Conservation (phyloP, 2,888 invertebrate species). For the Coecobrya sp. region DNA sequence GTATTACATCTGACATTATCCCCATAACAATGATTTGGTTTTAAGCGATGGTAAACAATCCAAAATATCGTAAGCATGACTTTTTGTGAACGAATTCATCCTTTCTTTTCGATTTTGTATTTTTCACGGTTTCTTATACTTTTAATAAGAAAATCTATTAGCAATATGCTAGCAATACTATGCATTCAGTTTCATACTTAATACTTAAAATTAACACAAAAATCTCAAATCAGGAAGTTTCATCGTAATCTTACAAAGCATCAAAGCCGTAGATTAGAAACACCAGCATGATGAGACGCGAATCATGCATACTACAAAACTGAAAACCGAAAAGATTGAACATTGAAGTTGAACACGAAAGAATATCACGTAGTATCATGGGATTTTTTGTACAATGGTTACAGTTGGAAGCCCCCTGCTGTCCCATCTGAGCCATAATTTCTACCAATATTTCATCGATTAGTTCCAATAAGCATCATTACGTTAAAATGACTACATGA, state of each 20-base stretch:
- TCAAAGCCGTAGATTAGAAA: too few species aligned
- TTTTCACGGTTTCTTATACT: background rate
- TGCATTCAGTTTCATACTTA: background rate
- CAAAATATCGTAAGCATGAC: too few species aligned
- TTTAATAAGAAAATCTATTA: background rate
- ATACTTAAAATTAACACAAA: too few species aligned
- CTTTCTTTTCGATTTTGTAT: background rate
- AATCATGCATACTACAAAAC: background rate
- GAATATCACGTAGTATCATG: background rate
- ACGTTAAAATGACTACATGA: slow-evolving; percentile 62
- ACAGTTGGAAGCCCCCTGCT: slow-evolving; percentile 82
- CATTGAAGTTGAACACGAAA: slow-evolving; percentile 11
- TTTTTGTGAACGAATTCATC: background rate
- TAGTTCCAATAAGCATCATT: slow-evolving; percentile 86
- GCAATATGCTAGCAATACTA: background rate
- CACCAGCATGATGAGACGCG: background rate
- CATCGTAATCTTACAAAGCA: too few species aligned
- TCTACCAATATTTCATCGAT: slow-evolving; percentile 87
- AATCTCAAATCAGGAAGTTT: background rate
- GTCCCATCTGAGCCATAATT: slow-evolving; percentile 86
- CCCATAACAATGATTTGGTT: too few species aligned
- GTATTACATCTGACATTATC: too few species aligned
- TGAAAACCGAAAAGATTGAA: background rate
- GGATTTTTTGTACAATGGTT: slow-evolving; percentile 12
- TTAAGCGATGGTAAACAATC: too few species aligned